A percentile compares a stretch with the other conserved stretches of the same genome.
Evolutionary conservation across 2,113 vertebrate genomes (phyloP).

Genomic region (Murina feae): DNA sequence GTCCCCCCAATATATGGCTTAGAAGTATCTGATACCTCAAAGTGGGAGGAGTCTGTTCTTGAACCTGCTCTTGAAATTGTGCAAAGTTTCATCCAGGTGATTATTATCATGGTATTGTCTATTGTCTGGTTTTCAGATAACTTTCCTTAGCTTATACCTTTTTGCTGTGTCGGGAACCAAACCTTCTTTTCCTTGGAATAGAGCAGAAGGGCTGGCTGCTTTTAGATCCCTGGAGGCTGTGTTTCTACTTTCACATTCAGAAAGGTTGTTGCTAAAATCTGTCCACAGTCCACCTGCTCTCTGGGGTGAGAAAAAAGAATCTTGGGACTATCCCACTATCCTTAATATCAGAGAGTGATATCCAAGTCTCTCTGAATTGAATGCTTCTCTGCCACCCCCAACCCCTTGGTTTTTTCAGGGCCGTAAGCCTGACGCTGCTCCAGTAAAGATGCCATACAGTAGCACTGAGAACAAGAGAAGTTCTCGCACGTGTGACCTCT

Average conservation of each 20-base stretch:
- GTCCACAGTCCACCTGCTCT: conserved; percentile 24
- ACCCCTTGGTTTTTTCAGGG: conserved; percentile 75
- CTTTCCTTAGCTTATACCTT: not conserved
- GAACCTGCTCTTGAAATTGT: conserved; percentile 91
- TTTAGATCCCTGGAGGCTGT: conserved; percentile 1
- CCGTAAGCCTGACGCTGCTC: conserved; percentile 79
- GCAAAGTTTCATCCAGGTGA: conserved; percentile 91
- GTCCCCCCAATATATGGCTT: conserved; percentile 90
- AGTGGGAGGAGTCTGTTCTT: conserved; percentile 91
- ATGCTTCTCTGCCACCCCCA: accelerated
- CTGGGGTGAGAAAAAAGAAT: conserved; percentile 39
- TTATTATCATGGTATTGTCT: not conserved
- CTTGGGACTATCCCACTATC: conserved; percentile 17
- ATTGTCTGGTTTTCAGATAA: not conserved
- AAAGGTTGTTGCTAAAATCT: conserved; percentile 56
- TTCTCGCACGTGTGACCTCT: conserved; percentile 85
- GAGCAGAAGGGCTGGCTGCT: conserved; percentile 24
- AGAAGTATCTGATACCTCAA: conserved; percentile 88
- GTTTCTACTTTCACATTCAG: conserved; percentile 27
- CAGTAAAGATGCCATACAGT: conserved; percentile 80
- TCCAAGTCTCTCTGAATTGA: conserved; percentile 1
- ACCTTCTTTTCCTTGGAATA: not conserved
- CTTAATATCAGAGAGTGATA: conserved; percentile 31
- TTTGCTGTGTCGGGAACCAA: not conserved
- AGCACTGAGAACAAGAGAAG: conserved; percentile 85